Evolutionary conservation across 2,888 invertebrate genomes (phyloP).

Genomic region (Germaria angustata): DNA sequence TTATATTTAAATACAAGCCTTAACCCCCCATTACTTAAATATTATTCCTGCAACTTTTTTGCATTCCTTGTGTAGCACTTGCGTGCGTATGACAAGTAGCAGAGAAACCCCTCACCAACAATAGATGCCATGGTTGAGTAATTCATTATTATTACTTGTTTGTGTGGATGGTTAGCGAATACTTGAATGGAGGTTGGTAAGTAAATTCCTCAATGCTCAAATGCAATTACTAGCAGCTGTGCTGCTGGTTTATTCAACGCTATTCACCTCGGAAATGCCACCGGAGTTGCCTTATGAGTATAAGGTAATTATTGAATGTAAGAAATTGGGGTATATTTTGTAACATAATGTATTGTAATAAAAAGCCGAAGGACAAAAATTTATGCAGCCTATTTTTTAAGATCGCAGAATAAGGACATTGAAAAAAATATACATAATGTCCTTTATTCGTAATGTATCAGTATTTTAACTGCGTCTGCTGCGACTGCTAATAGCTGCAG

Average conservation of each 20-base stretch:
- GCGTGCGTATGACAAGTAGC: not conserved
- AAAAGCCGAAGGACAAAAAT: too few species aligned
- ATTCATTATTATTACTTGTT: conserved; percentile 31
- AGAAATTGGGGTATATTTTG: too few species aligned
- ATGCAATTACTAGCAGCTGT: conserved; percentile 60
- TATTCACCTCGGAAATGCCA: not conserved
- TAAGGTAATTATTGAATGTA: too few species aligned
- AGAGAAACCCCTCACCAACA: not conserved
- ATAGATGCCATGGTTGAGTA: not conserved
- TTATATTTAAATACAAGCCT: too few species aligned
- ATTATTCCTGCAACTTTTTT: not conserved
- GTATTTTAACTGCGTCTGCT: too few species aligned
- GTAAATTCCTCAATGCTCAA: conserved; percentile 49
- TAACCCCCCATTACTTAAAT: not conserved
- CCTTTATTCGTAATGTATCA: too few species aligned
- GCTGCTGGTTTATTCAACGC: not conserved
- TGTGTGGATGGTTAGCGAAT: not conserved
- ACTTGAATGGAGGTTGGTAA: not conserved
- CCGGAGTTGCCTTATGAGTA: conserved; percentile 3
- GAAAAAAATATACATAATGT: too few species aligned
- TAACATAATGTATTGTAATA: too few species aligned
- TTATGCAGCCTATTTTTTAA: too few species aligned
- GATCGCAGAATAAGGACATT: too few species aligned
- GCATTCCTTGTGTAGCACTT: not conserved
- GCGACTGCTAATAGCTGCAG: too few species aligned